These are phyloP conservation scores for Ondatra zibethicus DNA, from an alignment of 2,113 vertebrate genomes.

Conservation along the genomic window DNA sequence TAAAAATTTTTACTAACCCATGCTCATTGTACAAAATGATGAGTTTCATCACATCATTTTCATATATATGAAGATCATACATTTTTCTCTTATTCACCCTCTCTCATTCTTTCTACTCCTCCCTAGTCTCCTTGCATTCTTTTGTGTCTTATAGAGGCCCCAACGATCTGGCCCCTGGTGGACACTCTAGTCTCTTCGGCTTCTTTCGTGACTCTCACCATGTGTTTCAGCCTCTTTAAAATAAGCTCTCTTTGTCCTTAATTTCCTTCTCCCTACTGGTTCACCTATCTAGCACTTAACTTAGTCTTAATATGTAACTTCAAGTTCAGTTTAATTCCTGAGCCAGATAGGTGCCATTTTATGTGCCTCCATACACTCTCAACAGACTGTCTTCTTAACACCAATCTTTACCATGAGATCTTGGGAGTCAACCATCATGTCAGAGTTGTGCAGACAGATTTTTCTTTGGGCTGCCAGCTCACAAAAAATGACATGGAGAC, in stretches of 20 bases:
- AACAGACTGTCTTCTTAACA: neutral
- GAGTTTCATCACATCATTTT: neutral
- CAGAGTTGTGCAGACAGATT: neutral
- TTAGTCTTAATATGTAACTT: constrained; percentile 21
- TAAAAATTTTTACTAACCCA: neutral
- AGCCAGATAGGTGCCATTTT: neutral
- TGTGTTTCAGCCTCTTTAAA: neutral
- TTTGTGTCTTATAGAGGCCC: neutral
- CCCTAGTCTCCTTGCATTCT: neutral
- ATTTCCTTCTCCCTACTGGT: neutral
- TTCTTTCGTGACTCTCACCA: neutral
- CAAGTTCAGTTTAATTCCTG: neutral
- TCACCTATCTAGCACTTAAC: neutral
- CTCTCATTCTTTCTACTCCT: neutral
- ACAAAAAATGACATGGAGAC: no score
- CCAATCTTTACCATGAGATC: neutral
- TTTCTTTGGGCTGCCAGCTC: no score
- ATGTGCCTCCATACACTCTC: neutral
- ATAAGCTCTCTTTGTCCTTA: neutral
- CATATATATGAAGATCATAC: neutral
- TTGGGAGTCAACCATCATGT: neutral
- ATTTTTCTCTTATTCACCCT: neutral
- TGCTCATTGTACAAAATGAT: neutral
- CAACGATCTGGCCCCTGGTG: neutral
- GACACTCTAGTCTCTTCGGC: neutral